Evolutionary conservation across 2,113 vertebrate genomes (phyloP), one percentile per base, ranked within the genome.

Genomic region (Cervus canadensis): DNA sequence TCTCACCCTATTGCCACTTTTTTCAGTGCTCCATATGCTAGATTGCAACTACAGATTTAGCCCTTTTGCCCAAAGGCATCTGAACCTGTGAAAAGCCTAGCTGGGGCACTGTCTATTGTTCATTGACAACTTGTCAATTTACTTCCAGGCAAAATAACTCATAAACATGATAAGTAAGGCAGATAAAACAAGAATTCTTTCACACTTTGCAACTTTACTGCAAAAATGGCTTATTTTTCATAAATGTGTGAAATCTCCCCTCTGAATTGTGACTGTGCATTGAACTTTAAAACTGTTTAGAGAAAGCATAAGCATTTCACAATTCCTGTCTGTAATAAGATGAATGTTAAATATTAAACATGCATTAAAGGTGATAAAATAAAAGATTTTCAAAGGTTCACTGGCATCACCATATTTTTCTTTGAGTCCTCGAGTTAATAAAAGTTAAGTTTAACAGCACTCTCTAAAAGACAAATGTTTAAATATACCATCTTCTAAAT

Each of bases 31-130:
- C 99, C 99, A 99, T 99, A 99, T 99, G 99, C 98, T 99, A 99
- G 98, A 98, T 99, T 98, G 98, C 98, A 99, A 97, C 98, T 98
- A 98, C 99, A 98, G 98, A 99, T 99, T 98, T 98, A 99, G 98
- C 98, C 99, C 98, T 98, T 99, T 99, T 99, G 98, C 99, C 99
- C 99, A 99, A 99, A 99, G 99, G 99, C 99, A 99, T 98, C 98
- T 83, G 98, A 99, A 99, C 99, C 99, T 99, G 99, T 99, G 99
- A 99, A 99, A 99, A 99, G 99, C 99, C 99, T 99, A 99, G 98
- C 98, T 98, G 99, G 99, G 99, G 99, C 98, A 98, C 98, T 98
- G 99, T 99, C 98, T 99, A 99, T 99, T 99, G 98, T 99, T 99
- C 99, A 99, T 99, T 99, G 99, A 99, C 99, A 99, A 99, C 98